Percentiles rank a stretch among this genome's conserved stretches.
Conservation (phyloP, 2,888 invertebrate species). For the Bombylius major region DNA sequence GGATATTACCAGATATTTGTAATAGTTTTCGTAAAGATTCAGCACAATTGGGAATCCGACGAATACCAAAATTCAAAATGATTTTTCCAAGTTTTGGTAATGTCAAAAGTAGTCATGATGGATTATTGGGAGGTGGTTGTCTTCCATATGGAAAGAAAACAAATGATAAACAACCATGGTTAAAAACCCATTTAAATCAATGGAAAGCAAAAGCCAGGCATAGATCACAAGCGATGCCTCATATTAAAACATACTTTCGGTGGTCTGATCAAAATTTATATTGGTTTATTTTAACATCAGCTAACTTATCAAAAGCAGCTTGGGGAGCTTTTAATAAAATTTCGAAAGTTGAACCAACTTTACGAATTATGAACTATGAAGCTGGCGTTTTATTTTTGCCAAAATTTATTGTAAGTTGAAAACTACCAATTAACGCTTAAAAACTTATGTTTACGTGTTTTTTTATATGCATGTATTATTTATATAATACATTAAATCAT, state of each 20-base stretch:
- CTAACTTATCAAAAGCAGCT: slow-evolving; percentile 93
- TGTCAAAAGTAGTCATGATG: slow-evolving; percentile 74
- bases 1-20: slow-evolving; percentile 67
- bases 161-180: slow-evolving; percentile 76
- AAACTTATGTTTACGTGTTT: too few species aligned
- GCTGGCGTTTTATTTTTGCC: slow-evolving; percentile 84
- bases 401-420: slow-evolving; percentile 55
- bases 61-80: slow-evolving; percentile 44
- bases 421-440: too few species aligned
- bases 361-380: slow-evolving; percentile 76
- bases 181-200: slow-evolving; percentile 60
- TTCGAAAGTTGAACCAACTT: slow-evolving; percentile 41
- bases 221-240: slow-evolving; percentile 82
- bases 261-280: slow-evolving; percentile 50
- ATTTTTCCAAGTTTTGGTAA: slow-evolving; percentile 74
- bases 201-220: slow-evolving; percentile 64
- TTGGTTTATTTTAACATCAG: slow-evolving; percentile 83
- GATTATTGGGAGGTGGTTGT: slow-evolving; percentile 72
- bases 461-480: too few species aligned
- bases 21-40: slow-evolving; percentile 45
- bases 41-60: slow-evolving; percentile 39
- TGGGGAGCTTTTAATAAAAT: slow-evolving; percentile 69
- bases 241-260: slow-evolving; percentile 83
- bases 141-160: slow-evolving; percentile 70
- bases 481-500: too few species aligned